Evolutionary conservation across 2,888 invertebrate genomes (phyloP).

Genomic region (Podabrus alpinus): DNA sequence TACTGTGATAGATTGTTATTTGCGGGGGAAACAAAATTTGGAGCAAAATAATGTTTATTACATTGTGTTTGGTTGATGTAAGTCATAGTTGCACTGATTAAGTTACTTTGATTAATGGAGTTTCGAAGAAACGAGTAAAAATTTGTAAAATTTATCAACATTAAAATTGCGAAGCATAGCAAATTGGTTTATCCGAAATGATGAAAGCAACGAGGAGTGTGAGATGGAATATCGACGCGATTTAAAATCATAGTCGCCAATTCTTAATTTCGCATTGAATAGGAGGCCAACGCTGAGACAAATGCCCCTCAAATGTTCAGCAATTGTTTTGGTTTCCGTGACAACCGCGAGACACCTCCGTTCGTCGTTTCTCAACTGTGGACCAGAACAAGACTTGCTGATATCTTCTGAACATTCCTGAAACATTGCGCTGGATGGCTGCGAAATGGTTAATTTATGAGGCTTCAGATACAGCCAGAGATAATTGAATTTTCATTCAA

Average conservation of each 20-base stretch:
- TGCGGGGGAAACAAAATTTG: background rate
- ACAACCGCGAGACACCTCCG: constrained; percentile 36
- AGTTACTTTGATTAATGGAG: background rate
- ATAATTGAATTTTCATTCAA: constrained; percentile 39
- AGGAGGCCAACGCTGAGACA: constrained; percentile 36
- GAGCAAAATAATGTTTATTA: background rate
- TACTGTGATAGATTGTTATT: background rate
- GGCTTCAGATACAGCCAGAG: constrained; percentile 38
- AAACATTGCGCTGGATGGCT: constrained; percentile 20
- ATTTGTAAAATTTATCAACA: background rate
- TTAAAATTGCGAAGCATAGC: background rate
- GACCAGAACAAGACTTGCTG: constrained; percentile 12
- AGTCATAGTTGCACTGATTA: background rate
- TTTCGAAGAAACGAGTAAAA: background rate
- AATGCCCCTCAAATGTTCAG: constrained; percentile 32
- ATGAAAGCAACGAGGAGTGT: background rate
- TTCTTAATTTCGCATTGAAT: constrained; percentile 34
- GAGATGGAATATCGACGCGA: background rate
- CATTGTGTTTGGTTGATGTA: background rate
- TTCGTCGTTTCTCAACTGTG: constrained; percentile 18
- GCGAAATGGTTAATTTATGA: constrained; percentile 37
- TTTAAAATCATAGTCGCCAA: constrained; percentile 25
- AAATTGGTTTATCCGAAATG: background rate
- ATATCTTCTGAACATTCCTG: constrained; percentile 13
- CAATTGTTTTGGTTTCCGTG: constrained; percentile 37